phyloP scores from a whole-genome alignment of 2,113 vertebrate genomes.

The Cynocephalus volans region DNA sequence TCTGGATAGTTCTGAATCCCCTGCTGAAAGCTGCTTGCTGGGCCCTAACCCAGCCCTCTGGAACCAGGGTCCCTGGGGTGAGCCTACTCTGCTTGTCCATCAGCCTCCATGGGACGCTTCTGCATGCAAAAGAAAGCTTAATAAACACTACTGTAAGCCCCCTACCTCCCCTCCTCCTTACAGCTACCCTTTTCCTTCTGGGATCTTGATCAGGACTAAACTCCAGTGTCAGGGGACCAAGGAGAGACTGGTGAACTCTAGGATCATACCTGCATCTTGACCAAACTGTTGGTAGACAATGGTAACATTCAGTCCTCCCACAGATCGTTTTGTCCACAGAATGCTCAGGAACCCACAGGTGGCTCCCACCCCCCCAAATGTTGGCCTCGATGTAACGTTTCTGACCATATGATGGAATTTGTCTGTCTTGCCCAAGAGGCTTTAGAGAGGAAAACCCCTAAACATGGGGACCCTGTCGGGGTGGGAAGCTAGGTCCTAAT shows the following conservation, averaged over 20 bases:
- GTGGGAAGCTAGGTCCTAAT: neutral
- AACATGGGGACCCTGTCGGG: accelerated
- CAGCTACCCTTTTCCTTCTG: neutral
- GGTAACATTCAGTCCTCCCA: no score
- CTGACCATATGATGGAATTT: neutral
- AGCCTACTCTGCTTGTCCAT: neutral
- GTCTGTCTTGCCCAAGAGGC: neutral
- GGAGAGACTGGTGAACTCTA: neutral
- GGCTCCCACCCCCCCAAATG: accelerated
- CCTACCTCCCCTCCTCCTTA: no score
- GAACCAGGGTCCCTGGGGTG: neutral
- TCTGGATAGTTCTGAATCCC: neutral
- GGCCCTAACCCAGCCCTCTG: neutral
- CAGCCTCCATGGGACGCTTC: neutral
- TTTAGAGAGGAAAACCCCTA: neutral
- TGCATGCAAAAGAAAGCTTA: neutral
- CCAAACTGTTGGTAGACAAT: neutral
- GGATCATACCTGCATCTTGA: neutral
- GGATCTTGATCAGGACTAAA: neutral
- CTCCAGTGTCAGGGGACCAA: accelerated
- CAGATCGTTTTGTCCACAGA: accelerated
- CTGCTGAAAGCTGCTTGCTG: neutral
- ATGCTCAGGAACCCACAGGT: neutral
- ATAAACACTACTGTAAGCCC: accelerated
- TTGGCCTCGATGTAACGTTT: accelerated